phyloP scores from a whole-genome alignment of 2,888 invertebrate species.

The Myopa testacea region DNA sequence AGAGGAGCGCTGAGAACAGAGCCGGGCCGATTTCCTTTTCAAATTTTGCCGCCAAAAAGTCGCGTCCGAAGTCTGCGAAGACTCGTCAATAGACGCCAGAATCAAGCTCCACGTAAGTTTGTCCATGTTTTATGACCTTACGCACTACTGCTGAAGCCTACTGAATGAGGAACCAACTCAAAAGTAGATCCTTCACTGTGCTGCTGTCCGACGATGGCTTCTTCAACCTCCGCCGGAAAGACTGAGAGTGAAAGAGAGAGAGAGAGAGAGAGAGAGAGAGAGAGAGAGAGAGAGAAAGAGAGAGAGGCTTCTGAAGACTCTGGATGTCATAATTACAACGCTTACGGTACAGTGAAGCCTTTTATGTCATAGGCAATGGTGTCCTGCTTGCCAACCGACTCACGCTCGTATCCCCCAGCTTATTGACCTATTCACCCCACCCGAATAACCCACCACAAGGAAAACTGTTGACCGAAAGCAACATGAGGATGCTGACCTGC shows the following conservation, averaged over 20 bases:
- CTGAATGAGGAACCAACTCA: background rate
- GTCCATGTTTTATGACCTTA: constrained; percentile 17
- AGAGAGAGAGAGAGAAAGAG: too few relatives aligned
- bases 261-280: too few relatives aligned
- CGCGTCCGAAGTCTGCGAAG: constrained; percentile 26
- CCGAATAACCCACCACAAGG: constrained; percentile 19
- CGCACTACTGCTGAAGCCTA: background rate
- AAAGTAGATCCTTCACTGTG: background rate
- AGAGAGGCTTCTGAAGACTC: constrained; percentile 33
- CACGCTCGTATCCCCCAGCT: background rate
- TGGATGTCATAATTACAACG: constrained; percentile 5
- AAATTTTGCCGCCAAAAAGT: constrained; percentile 50
- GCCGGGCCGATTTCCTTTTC: constrained; percentile 26
- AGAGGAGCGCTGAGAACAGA: constrained; percentile 14
- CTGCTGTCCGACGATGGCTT: background rate
- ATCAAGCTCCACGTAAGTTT: background rate
- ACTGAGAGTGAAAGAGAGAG: background rate
- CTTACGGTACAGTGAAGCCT: constrained; percentile 24
- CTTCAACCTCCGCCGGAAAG: background rate
- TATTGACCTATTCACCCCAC: background rate
- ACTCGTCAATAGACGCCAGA: constrained; percentile 1
- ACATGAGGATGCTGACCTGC: background rate
- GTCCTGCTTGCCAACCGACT: background rate
- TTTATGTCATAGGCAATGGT: background rate
- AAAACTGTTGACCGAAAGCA: constrained; percentile 11